phyloP scores from a whole-genome alignment of 2,797 vertebrate species.

The Brachymystax lenok region DNA sequence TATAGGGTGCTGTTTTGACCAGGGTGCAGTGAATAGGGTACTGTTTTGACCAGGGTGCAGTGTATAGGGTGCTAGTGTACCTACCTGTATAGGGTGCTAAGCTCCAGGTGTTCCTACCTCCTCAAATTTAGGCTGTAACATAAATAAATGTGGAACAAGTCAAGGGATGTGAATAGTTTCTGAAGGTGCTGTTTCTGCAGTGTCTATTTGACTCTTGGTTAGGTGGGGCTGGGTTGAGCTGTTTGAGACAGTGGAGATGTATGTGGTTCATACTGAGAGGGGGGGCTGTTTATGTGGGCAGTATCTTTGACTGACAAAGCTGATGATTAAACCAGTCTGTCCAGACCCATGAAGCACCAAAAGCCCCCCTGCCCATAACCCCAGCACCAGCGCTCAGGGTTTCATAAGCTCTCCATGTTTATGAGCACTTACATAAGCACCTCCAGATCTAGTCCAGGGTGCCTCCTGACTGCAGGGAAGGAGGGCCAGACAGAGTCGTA shows the following conservation, averaged over 20 bases:
- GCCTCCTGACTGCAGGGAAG: not conserved
- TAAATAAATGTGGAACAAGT: no score
- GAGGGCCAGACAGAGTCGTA: not conserved
- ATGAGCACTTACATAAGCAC: slow-evolving; percentile 68
- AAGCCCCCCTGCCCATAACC: not conserved
- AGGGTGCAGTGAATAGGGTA: no score
- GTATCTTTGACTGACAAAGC: not conserved
- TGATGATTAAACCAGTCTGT: not conserved
- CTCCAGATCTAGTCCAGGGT: slow-evolving; percentile 55
- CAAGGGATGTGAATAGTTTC: no score
- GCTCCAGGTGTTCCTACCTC: no score
- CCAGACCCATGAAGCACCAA: not conserved
- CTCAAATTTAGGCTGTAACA: no score
- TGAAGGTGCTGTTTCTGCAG: not conserved
- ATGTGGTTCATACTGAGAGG: not conserved
- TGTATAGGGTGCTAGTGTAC: no score
- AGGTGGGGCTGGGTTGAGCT: not conserved
- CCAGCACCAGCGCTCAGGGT: slow-evolving; percentile 42
- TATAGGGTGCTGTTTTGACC: no score
- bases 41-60: no score
- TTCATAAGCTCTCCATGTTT: slow-evolving; percentile 71
- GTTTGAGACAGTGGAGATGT: not conserved
- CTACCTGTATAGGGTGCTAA: no score
- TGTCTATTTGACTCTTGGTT: not conserved
- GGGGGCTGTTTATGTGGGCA: not conserved